Evolutionary conservation across 2,888 invertebrate genomes (phyloP), one percentile per base, ranked within the genome.

Genomic region (Mimachlamys varia): DNA sequence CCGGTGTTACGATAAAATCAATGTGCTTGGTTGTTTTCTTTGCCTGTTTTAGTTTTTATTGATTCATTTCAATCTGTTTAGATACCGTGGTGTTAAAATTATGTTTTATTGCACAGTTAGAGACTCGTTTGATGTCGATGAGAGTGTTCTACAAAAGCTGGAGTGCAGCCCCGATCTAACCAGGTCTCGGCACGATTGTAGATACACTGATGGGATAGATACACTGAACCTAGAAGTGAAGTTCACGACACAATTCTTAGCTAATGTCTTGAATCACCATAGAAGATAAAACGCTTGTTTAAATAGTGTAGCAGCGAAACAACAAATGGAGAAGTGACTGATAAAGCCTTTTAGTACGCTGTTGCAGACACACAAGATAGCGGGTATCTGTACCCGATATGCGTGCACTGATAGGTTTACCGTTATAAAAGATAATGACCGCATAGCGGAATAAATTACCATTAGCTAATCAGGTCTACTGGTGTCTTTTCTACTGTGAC

Each of bases 1-100:
- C 7, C 76, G 76, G 27, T 33, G 76, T 76, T 33, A 15, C 33
- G 76, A 76, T 76, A 76, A 76, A 27, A 76, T 76, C 76, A 33
- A 76, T 33, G 76, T 27, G 76, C 27, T 12, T 22, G 76, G 27
- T 76, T 44, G 44, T 44, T 76, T 76, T 76, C 33, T 33, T 76
- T 76, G 76, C 12, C 76, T 76, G 76, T 76, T 76, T 76, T 76
- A 76, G 76, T 27, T 33, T 76, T 76, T 33, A 76, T 76, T 76
- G 76, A 76, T 76, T 76, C 33, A 76, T 76, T 76, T 76, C 76
- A 76, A 76, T 76, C 27, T 76, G 76, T 76, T 76, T 2, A 33
- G 76, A 76, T 76, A 76, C 76, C 76, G 76, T 76, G 33, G 76
- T 76, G 76, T 76, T 33, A 76, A 76, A 76, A 76, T 76, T 33